A percentile compares a stretch with the other conserved stretches of the same genome.
Evolutionary conservation across 2,888 invertebrate genomes (phyloP).

Genomic region (Panorpa germanica): DNA sequence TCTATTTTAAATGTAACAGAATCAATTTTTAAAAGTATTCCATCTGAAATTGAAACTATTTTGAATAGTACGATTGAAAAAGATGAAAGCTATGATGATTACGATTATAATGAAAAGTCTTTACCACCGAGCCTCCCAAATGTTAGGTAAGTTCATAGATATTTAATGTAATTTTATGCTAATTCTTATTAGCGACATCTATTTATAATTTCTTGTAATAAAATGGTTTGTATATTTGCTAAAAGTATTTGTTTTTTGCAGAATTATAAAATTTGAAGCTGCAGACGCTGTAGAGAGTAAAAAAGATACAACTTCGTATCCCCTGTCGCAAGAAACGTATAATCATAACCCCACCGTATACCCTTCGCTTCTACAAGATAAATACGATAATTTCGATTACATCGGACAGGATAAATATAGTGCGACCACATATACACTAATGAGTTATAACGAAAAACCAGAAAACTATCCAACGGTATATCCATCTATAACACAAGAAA

Average conservation of each 20-base stretch:
- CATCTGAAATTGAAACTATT: slow-evolving; percentile 26
- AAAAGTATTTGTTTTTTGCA: no score
- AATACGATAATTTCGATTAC: slow-evolving; percentile 10
- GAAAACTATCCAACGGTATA: slow-evolving; percentile 13
- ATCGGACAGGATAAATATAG: slow-evolving; percentile 12
- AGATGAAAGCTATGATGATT: slow-evolving; percentile 40
- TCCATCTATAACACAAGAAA: slow-evolving; percentile 13
- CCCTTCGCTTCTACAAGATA: slow-evolving; percentile 10
- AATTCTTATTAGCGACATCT: no score
- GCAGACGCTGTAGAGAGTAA: no score
- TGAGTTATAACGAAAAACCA: slow-evolving; percentile 8
- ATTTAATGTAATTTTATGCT: no score
- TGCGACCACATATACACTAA: slow-evolving; percentile 8
- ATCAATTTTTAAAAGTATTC: no score
- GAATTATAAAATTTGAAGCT: no score
- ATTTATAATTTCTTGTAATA: no score
- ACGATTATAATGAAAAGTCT: slow-evolving; percentile 50
- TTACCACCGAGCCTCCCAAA: slow-evolving; percentile 70
- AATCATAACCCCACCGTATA: slow-evolving; percentile 12
- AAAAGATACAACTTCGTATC: no score
- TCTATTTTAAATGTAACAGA: no score
- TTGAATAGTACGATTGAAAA: slow-evolving; percentile 31
- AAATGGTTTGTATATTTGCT: no score
- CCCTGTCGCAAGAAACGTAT: no score
- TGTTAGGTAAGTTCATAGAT: no score